Evolutionary conservation across 2,113 vertebrate species (phyloP).

Genomic region (Helogale parvula): DNA sequence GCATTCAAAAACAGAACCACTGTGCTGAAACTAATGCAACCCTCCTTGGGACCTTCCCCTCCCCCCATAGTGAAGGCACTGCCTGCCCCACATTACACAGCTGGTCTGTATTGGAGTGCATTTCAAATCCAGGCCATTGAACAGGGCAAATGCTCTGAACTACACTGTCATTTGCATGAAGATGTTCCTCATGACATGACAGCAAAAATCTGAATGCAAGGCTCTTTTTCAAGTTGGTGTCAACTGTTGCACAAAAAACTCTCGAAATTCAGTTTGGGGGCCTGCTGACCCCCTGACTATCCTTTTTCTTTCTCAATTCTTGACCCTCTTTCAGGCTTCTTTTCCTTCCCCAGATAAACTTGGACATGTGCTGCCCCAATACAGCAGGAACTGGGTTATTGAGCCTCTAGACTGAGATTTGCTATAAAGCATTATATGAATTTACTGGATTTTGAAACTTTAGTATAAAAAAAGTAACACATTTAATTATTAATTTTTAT

Average conservation of each 20-base stretch:
- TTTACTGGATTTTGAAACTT: background rate
- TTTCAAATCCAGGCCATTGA: background rate
- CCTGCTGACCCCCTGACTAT: background rate
- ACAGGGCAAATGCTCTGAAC: background rate
- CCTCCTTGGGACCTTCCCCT: background rate
- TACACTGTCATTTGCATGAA: background rate
- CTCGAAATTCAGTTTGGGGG: background rate
- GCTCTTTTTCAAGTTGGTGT: background rate
- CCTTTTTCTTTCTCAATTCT: background rate
- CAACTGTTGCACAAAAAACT: background rate
- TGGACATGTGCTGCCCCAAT: background rate
- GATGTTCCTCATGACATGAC: background rate
- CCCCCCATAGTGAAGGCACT: background rate
- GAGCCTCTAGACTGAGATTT: background rate
- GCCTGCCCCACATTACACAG: background rate
- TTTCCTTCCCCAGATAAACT: background rate
- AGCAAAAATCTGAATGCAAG: background rate
- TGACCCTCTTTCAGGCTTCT: background rate
- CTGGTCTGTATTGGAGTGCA: background rate
- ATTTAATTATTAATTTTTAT: background rate
- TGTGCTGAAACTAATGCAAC: background rate
- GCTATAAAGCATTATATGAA: background rate
- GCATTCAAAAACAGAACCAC: background rate
- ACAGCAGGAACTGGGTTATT: background rate
- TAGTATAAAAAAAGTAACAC: background rate